Evolutionary conservation across 2,797 vertebrate species (phyloP), one percentile per base, ranked within the genome.

Genomic region (Typhlichthys subterraneus): DNA sequence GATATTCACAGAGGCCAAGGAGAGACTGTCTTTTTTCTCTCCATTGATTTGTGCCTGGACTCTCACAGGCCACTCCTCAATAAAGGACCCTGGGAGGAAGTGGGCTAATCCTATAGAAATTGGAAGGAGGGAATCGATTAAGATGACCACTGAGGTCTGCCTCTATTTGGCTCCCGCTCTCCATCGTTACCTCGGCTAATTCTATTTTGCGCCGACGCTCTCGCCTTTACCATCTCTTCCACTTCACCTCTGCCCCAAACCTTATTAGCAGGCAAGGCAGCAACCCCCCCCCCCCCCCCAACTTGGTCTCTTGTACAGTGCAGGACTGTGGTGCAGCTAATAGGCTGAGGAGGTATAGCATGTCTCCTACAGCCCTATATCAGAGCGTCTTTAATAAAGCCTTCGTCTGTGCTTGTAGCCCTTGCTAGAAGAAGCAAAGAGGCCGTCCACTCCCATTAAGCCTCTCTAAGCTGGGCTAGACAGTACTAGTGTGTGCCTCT

Each of bases 81-180:
- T 89, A 78, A 81, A 80, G 58, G 73, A 79, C 77, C 73, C 72
- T 69, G 74, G 82, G 85, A 90, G 89, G 87, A 92, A 91, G 83
- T 87, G 78, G 88, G 85, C 85, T 89, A 92, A 91, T 93, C 88
- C 88, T 80, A 72, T 60, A 64, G 63, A 91, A 89, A 89, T 87
- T 89, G 83, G 84, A 88, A 73, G 85, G 79, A 86, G 74, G 69
- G 81, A 89, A 91, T 92, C 86, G 85, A 91, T 92, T 88, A 89
- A 87, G 85, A 89, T 57, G 72, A 75, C 77, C 80, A 80, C 73
- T 80, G 86, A 85, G 57, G 83, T 85, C 77, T 86, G 73, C 78
- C 72, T 83, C 73, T 65, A 67, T 77, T 75, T 73, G 67, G 68
- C 67, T 74, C 68, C 47, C 64, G 55, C 68, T 72, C 76, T 84